phyloP scores from a whole-genome alignment of 2,888 invertebrate genomes.

The Phytoseiulus persimilis region DNA sequence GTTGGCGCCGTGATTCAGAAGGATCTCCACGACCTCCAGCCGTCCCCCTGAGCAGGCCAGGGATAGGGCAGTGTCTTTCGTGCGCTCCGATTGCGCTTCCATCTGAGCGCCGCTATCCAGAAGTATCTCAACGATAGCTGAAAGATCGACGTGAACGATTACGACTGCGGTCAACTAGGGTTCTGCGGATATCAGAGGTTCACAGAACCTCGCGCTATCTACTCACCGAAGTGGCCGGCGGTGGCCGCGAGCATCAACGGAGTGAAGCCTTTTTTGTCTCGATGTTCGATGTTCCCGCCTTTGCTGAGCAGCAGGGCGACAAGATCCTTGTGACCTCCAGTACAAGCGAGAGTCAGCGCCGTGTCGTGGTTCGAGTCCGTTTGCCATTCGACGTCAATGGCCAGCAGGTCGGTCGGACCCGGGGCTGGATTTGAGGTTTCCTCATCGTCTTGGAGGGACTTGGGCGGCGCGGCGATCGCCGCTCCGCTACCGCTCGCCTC shows the following conservation, averaged over 20 bases:
- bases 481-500: constrained; percentile 43
- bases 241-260: constrained; percentile 94
- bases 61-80: constrained; percentile 95
- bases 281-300: constrained; percentile 92
- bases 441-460: constrained; percentile 41
- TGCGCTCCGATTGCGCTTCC: constrained; percentile 96
- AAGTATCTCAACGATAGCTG: constrained; percentile 72
- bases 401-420: constrained; percentile 51
- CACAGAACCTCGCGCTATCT: too few relatives aligned
- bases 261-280: constrained; percentile 97
- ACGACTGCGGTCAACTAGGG: too few relatives aligned
- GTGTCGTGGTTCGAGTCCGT: constrained; percentile 99
- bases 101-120: constrained; percentile 90
- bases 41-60: constrained; percentile 94
- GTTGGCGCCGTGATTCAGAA: constrained; percentile 80
- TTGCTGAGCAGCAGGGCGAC: constrained; percentile 81
- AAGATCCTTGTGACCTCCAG: constrained; percentile 90
- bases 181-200: too few relatives aligned
- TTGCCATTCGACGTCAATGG: constrained; percentile 80
- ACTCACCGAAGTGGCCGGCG: constrained; percentile 72
- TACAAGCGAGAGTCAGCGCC: constrained; percentile 90
- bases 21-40: constrained; percentile 69
- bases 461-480: constrained; percentile 46
- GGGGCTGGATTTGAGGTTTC: constrained; percentile 47
- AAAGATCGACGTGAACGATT: neutral